Percentiles rank a stretch among this genome's conserved stretches.
phyloP scores from a whole-genome alignment of 2,888 invertebrate genomes.

The Thumatha senex region DNA sequence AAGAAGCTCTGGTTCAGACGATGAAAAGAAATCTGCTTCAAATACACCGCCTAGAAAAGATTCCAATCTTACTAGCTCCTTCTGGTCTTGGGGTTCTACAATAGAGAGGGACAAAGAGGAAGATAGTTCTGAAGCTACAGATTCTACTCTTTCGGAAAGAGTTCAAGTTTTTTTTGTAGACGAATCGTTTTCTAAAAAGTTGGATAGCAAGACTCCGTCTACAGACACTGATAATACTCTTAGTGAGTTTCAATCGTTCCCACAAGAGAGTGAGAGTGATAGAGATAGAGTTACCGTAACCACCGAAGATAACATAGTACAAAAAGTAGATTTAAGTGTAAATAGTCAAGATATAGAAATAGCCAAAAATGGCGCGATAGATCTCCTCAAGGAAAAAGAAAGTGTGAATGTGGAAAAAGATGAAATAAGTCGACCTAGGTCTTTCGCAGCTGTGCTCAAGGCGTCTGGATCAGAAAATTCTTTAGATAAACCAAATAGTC shows the following conservation, averaged over 20 bases:
- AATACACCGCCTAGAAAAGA: slow-evolving; percentile 75
- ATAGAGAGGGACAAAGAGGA: slow-evolving; percentile 66
- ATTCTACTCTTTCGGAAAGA: slow-evolving; percentile 74
- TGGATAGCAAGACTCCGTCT: slow-evolving; percentile 76
- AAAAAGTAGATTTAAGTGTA: slow-evolving; percentile 78
- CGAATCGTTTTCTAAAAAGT: slow-evolving; percentile 72
- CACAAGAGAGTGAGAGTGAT: slow-evolving; percentile 48
- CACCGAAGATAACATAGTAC: slow-evolving; percentile 80
- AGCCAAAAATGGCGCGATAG: slow-evolving; percentile 45
- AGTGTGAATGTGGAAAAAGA: slow-evolving; percentile 53
- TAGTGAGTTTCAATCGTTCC: slow-evolving; percentile 73
- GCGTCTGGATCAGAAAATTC: slow-evolving; percentile 73
- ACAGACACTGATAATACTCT: slow-evolving; percentile 76
- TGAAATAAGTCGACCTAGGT: slow-evolving; percentile 53
- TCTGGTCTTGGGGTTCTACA: slow-evolving; percentile 76
- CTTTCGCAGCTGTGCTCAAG: slow-evolving; percentile 74
- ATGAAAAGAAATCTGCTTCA: slow-evolving; percentile 68
- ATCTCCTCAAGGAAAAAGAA: slow-evolving; percentile 60
- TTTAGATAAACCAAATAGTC: slow-evolving; percentile 66
- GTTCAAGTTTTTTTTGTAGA: slow-evolving; percentile 76
- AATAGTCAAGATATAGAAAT: slow-evolving; percentile 50
- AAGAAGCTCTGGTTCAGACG: slow-evolving; percentile 63
- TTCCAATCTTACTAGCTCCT: slow-evolving; percentile 69
- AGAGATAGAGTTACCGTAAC: slow-evolving; percentile 68
- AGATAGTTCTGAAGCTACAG: slow-evolving; percentile 69